A percentile compares a stretch with the other conserved stretches of the same genome.
phyloP scores from a whole-genome alignment of 2,888 invertebrate genomes.

The Drosophila sordidapex region DNA sequence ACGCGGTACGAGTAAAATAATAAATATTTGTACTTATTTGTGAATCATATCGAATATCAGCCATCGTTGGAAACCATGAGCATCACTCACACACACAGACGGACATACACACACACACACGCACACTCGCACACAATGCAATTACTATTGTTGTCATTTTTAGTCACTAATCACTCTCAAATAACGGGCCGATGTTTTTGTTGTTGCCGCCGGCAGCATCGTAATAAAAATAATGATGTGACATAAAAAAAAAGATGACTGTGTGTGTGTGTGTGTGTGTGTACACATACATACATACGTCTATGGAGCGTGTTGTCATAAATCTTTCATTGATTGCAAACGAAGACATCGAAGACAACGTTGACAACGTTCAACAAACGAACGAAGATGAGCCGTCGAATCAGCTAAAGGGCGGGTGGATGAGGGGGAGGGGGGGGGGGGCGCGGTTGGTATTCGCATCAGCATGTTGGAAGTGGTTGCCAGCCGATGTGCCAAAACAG shows the following conservation, averaged over 20 bases:
- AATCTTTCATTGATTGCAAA: slow-evolving; percentile 79
- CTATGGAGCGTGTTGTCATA: slow-evolving; percentile 58
- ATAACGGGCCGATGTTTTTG: slow-evolving; percentile 59
- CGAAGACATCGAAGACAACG: slow-evolving; percentile 74
- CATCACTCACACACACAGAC: slow-evolving; percentile 50
- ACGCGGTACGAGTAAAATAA: slow-evolving; percentile 13
- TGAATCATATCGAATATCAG: slow-evolving; percentile 58
- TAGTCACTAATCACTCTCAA: slow-evolving; percentile 76
- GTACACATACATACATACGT: slow-evolving; percentile 16
- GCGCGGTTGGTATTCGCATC: not conserved
- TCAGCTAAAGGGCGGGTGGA: not conserved
- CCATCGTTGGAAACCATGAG: slow-evolving; percentile 20
- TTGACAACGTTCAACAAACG: slow-evolving; percentile 48
- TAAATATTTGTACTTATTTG: slow-evolving; percentile 58
- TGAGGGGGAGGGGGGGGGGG: not conserved
- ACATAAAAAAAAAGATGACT: slow-evolving; percentile 64
- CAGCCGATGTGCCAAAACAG: slow-evolving; percentile 57
- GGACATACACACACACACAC: slow-evolving; percentile 8
- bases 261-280: slow-evolving; percentile 3
- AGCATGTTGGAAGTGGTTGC: slow-evolving; percentile 17
- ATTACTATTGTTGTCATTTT: slow-evolving; percentile 66
- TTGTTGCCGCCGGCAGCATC: slow-evolving; percentile 59
- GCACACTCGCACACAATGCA: slow-evolving; percentile 37
- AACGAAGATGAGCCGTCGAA: slow-evolving; percentile 42
- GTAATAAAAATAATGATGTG: slow-evolving; percentile 79